Percentiles rank a stretch among this genome's conserved stretches.
Evolutionary conservation across 2,113 vertebrate genomes (phyloP).

Genomic region (Chaenogobius annularis): DNA sequence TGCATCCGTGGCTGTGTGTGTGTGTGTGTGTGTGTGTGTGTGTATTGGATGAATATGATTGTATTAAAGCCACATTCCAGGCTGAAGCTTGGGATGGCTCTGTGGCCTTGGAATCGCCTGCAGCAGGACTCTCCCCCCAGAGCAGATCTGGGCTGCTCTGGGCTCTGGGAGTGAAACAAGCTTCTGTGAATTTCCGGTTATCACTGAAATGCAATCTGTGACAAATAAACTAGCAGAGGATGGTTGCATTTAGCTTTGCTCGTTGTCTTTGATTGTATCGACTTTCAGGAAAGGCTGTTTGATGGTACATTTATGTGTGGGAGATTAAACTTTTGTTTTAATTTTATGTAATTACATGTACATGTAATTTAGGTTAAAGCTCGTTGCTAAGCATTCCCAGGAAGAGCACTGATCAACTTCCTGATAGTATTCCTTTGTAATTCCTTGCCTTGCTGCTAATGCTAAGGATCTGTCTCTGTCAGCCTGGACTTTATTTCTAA

Average conservation of each 20-base stretch:
- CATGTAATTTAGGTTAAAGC: constrained; percentile 63
- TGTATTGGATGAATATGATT: constrained; percentile 65
- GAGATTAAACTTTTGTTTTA: constrained; percentile 32
- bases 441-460: constrained; percentile 73
- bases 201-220: constrained; percentile 37
- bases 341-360: constrained; percentile 61
- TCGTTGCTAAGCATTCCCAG: constrained; percentile 58
- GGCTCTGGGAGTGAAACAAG: constrained; percentile 18
- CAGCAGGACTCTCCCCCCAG: constrained; percentile 52
- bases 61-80: constrained; percentile 73
- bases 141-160: constrained; percentile 39
- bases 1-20: constrained; percentile 43
- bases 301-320: constrained; percentile 62
- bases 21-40: constrained; percentile 49
- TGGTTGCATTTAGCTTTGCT: constrained; percentile 47
- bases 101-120: constrained; percentile 69
- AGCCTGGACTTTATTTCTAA: constrained; percentile 45
- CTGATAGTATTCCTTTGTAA: constrained; percentile 60
- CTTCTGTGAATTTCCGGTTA: constrained; percentile 53
- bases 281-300: constrained; percentile 59
- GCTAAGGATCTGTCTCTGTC: constrained; percentile 57
- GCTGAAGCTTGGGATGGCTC: constrained; percentile 66
- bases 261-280: constrained; percentile 63
- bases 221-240: constrained; percentile 34
- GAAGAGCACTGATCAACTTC: constrained; percentile 52